phyloP scores from a whole-genome alignment of 1,140 invertebrate species.

The Temnothorax longispinosus region DNA sequence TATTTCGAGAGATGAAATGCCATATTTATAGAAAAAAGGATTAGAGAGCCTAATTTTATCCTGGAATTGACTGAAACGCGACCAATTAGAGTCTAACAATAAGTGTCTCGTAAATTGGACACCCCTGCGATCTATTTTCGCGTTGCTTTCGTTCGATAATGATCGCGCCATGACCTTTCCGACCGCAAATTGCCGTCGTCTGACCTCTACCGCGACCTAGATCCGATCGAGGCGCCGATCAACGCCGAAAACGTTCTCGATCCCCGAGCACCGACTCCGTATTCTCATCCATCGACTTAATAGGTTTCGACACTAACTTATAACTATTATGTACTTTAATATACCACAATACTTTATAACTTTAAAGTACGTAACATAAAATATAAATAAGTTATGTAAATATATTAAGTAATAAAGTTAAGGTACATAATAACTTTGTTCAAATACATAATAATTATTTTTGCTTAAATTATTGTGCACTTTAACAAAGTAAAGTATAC shows the following conservation, averaged over 20 bases:
- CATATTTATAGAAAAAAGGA: not conserved
- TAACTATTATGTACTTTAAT: not conserved
- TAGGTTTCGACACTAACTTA: not conserved
- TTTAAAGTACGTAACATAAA: no score
- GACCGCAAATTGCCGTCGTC: constrained; percentile 34
- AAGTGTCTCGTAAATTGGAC: not conserved
- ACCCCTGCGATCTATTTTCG: constrained; percentile 37
- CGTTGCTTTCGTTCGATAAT: constrained; percentile 49
- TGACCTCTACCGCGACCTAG: constrained; percentile 25
- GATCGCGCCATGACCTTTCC: constrained; percentile 41
- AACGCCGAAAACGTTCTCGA: constrained; percentile 28
- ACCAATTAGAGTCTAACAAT: not conserved
- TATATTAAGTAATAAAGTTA: not conserved
- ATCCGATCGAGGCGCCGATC: constrained; percentile 44
- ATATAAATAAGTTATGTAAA: no score
- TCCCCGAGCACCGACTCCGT: not conserved
- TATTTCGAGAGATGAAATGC: not conserved
- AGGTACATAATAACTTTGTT: not conserved
- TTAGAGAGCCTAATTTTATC: not conserved
- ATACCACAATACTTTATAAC: not conserved
- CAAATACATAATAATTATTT: not conserved
- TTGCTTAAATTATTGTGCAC: not conserved
- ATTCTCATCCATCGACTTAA: not conserved
- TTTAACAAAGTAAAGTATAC: not conserved
- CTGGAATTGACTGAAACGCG: not conserved